These are phyloP conservation scores for Alaudala cheleensis DNA, from an alignment of 2,113 vertebrate species.

Conservation along the genomic window DNA sequence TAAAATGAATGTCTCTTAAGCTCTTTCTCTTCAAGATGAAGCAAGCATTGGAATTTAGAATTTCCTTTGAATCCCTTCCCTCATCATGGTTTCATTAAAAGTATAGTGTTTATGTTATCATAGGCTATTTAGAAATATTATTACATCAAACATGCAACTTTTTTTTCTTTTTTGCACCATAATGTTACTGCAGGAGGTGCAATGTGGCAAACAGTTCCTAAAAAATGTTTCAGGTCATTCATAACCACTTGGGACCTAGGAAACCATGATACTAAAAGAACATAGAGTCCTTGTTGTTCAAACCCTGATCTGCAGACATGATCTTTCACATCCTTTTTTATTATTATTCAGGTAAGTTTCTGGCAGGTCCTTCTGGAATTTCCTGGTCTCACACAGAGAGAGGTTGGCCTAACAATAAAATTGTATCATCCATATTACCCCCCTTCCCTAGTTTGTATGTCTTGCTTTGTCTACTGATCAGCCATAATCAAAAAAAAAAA, in stretches of 20 bases:
- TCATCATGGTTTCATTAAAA: background rate
- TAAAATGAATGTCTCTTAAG: background rate
- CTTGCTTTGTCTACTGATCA: background rate
- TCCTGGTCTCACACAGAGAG: background rate
- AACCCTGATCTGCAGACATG: background rate
- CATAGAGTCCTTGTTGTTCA: background rate
- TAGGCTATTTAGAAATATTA: background rate
- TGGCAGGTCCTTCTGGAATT: background rate
- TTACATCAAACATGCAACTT: background rate
- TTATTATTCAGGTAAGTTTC: background rate
- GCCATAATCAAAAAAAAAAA: background rate
- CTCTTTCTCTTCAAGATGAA: background rate
- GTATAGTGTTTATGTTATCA: background rate
- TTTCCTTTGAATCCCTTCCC: background rate
- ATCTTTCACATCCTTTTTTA: background rate
- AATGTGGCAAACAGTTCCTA: background rate
- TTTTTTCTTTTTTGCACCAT: background rate
- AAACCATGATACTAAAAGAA: background rate
- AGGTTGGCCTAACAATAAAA: background rate
- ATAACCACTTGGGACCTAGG: background rate
- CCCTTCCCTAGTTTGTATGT: background rate
- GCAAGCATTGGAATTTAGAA: background rate
- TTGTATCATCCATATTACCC: background rate
- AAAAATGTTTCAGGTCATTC: background rate
- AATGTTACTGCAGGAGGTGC: background rate